phyloP scores from a whole-genome alignment of 1,140 invertebrate species.

The Drosophila eugracilis region DNA sequence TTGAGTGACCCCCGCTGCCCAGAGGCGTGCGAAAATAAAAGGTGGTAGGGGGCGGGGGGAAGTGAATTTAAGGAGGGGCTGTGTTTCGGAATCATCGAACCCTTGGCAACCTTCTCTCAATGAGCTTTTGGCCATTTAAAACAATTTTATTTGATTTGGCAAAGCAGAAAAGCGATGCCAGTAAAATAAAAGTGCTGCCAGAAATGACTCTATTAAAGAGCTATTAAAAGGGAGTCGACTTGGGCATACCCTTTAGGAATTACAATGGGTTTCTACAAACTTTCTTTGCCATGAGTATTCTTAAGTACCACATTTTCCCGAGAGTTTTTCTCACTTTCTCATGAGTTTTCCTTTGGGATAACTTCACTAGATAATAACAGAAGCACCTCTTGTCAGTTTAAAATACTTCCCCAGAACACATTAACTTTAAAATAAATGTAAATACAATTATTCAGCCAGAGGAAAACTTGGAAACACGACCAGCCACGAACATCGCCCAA shows the following conservation, averaged over 20 bases:
- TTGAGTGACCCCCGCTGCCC: slow-evolving; percentile 44
- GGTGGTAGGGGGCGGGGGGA: background rate
- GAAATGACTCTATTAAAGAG: slow-evolving; percentile 34
- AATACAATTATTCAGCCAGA: background rate
- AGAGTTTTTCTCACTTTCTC: too few relatives aligned
- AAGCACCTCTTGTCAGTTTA: too few relatives aligned
- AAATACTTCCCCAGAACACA: too few relatives aligned
- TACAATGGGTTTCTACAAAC: too few relatives aligned
- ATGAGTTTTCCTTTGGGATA: too few relatives aligned
- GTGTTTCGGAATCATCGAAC: background rate
- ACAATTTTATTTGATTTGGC: slow-evolving; percentile 73
- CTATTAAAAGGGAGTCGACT: slow-evolving; percentile 1
- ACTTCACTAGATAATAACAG: too few relatives aligned
- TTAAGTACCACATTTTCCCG: too few relatives aligned
- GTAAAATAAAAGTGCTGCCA: slow-evolving; percentile 15
- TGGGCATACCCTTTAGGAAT: background rate
- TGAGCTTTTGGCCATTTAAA: slow-evolving; percentile 59
- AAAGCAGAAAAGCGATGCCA: background rate
- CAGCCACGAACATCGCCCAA: background rate
- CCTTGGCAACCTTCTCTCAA: slow-evolving; percentile 29
- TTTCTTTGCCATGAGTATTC: too few relatives aligned
- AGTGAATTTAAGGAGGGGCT: too few relatives aligned
- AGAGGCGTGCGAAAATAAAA: slow-evolving; percentile 21
- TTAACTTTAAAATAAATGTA: too few relatives aligned
- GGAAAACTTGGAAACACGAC: background rate